These are phyloP conservation scores for Falco rusticolus DNA, from an alignment of 2,797 vertebrate genomes.

Conservation along the genomic window DNA sequence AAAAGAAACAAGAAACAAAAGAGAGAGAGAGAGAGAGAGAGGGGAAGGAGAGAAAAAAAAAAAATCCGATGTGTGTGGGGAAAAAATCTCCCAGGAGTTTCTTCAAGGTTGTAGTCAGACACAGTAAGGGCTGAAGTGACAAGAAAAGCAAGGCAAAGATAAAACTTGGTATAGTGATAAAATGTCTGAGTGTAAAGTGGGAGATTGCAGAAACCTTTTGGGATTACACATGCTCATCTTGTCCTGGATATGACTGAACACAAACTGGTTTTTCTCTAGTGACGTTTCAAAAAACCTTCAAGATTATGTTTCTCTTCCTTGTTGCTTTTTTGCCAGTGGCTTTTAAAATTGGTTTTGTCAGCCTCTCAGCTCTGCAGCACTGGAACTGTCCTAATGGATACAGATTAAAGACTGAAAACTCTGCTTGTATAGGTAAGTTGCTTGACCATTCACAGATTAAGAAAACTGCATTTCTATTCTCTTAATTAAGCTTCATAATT, in stretches of 20 bases:
- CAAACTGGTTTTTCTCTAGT: constrained; percentile 60
- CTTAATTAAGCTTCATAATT: not conserved
- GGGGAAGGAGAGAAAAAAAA: not conserved
- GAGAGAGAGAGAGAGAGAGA: not conserved
- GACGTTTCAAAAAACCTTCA: constrained; percentile 16
- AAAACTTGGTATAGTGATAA: constrained; percentile 38
- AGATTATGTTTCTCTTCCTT: constrained; percentile 83
- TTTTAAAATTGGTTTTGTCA: constrained; percentile 76
- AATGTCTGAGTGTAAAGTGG: constrained; percentile 56
- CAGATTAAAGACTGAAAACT: constrained; percentile 58
- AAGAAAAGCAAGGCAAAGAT: constrained; percentile 52
- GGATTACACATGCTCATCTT: constrained; percentile 57
- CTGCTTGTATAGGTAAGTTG: constrained; percentile 83
- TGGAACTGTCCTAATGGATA: constrained; percentile 79
- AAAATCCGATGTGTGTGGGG: not conserved
- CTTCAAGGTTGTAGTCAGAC: constrained; percentile 34
- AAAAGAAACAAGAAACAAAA: constrained; percentile 21
- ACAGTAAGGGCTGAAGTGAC: constrained; percentile 16
- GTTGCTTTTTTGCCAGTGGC: constrained; percentile 68
- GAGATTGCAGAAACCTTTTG: constrained; percentile 50
- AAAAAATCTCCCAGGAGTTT: constrained; percentile 65
- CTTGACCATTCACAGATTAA: not conserved
- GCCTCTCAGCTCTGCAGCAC: constrained; percentile 48
- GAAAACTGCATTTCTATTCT: not conserved
- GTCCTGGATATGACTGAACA: constrained; percentile 72